Base-by-base conservation (phyloP, 1,140 invertebrate genomes). In the Micrasema minimum region DNA sequence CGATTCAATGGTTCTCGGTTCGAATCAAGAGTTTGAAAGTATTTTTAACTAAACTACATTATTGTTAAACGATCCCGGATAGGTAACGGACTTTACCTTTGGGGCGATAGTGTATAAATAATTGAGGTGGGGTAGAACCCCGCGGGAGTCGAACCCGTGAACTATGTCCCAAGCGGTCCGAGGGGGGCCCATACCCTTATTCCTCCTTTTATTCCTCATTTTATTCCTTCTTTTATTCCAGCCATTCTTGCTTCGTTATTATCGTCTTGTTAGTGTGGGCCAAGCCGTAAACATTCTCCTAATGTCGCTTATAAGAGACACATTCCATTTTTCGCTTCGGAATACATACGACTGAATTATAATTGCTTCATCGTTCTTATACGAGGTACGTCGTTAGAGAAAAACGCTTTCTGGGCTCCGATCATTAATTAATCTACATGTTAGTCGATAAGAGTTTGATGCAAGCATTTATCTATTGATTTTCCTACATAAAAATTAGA, bases 241-340 rank as follows among this genome's bases (percentile, higher is more conserved):
- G 16, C 50, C 50, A 20, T n/a, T 59, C 51, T 59, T 45, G 31
- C 38, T 61, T 22, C 57, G 37, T 59, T 59, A 69, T 43, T 57
- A 69, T 61, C 55, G 23, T 22, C 66, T 69, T 69, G 66, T 69
- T 69, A 69, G 51, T 69, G 66, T 61, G 20, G 53, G 20, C 37
- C 43, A 23, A 14, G 38, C 35, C 66, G 66, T 69, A 69, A 69
- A 69, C 66, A 69, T 69, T 31, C 66, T 26, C 53, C 61, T 69
- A 57, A 69, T 59, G 50, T 61, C 23, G 38, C 26, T 2, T 57
- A 69, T 53, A 45, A 43, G 37, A 59, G 66, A 66, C 62, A 66
- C 48, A 61, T 61, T 61, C 57, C 57, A 61, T 43, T 61, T 61
- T 61, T 61, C 38, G 37, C 57, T 43, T 61, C 57, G 35, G 37